Percentiles rank a stretch among this genome's conserved stretches.
phyloP scores from a whole-genome alignment of 2,888 invertebrate genomes.

The Thereva unica region DNA sequence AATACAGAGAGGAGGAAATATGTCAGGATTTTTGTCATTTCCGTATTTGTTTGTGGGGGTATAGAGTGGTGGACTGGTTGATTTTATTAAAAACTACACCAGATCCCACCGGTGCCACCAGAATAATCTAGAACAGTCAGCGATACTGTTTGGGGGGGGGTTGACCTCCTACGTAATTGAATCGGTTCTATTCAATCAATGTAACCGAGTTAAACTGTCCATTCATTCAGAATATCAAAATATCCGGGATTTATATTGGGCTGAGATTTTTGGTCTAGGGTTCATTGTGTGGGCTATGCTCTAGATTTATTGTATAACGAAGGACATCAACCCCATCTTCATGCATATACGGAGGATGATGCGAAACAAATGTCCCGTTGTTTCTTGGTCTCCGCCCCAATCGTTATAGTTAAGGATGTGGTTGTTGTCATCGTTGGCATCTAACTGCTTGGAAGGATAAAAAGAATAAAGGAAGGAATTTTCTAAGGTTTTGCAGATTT shows the following conservation, averaged over 20 bases:
- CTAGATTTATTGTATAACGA: too few relatives aligned
- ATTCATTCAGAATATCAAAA: not conserved
- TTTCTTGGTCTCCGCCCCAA: not conserved
- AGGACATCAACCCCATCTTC: too few relatives aligned
- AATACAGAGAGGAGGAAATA: slow-evolving; percentile 1
- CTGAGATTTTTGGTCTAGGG: not conserved
- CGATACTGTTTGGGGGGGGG: too few relatives aligned
- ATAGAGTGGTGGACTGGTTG: too few relatives aligned
- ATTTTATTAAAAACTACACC: too few relatives aligned
- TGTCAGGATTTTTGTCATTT: slow-evolving; percentile 14
- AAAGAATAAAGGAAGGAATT: not conserved
- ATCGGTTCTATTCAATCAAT: slow-evolving; percentile 16
- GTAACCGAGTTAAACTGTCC: slow-evolving; percentile 3
- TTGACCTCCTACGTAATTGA: too few relatives aligned
- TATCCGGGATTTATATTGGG: not conserved
- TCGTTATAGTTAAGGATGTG: not conserved
- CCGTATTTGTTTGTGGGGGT: not conserved
- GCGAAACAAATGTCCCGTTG: too few relatives aligned
- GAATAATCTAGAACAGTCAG: too few relatives aligned
- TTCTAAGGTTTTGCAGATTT: too few relatives aligned
- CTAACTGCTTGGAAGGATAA: slow-evolving; percentile 21
- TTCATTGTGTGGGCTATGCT: too few relatives aligned
- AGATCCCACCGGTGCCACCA: too few relatives aligned
- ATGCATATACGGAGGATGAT: too few relatives aligned
- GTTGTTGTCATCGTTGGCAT: slow-evolving; percentile 18